Percentiles rank a stretch among this genome's conserved stretches.
phyloP scores from a whole-genome alignment of 2,113 vertebrate species.

The Aramus guarauna region DNA sequence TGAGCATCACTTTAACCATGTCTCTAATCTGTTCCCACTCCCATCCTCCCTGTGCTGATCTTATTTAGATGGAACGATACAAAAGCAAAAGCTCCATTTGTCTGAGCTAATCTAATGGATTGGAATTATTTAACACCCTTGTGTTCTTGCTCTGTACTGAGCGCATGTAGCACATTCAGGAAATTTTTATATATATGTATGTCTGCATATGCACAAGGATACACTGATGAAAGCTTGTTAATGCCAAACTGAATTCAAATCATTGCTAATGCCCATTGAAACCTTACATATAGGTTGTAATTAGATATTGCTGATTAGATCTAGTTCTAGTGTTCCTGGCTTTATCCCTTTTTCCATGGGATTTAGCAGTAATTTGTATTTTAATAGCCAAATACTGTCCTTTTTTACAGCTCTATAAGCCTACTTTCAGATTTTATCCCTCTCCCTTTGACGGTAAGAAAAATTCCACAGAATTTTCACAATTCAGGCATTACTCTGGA shows the following conservation, averaged over 20 bases:
- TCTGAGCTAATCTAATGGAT: not conserved
- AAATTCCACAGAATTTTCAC: not conserved
- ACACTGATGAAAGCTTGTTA: not conserved
- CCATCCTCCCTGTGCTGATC: not conserved
- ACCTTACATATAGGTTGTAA: not conserved
- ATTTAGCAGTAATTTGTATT: not conserved
- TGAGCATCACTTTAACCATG: not conserved
- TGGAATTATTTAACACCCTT: slow-evolving; percentile 14
- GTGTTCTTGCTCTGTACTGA: not conserved
- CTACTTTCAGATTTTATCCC: not conserved
- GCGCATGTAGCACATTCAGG: not conserved
- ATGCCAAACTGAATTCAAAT: not conserved
- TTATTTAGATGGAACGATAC: not conserved
- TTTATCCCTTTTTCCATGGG: not conserved
- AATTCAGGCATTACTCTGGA: not conserved
- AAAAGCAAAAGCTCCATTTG: slow-evolving; percentile 14
- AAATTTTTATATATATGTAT: not conserved
- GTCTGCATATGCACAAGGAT: not conserved
- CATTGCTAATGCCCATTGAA: not conserved
- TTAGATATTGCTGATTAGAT: not conserved
- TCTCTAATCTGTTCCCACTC: not conserved
- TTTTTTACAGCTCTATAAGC: not conserved
- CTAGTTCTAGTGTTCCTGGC: not conserved
- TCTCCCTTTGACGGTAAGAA: not conserved
- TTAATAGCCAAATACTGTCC: not conserved